Conservation (phyloP, 2,797 vertebrate species). For the Acanthornis magna region DNA sequence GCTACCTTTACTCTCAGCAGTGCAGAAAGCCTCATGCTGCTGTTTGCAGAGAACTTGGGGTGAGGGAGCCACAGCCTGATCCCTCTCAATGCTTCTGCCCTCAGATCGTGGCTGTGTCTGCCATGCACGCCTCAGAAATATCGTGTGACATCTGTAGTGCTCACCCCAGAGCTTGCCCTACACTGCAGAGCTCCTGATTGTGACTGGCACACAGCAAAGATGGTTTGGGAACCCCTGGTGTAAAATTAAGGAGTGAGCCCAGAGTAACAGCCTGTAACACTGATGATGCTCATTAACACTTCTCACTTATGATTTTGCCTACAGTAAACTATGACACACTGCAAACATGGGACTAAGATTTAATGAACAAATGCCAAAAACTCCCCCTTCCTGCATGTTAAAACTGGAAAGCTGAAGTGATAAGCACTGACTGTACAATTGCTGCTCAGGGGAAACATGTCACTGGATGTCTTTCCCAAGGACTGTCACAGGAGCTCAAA, state of each 20-base stretch:
- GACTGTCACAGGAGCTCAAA: background rate
- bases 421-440: background rate
- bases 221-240: background rate
- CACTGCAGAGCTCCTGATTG: background rate
- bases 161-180: background rate
- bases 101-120: background rate
- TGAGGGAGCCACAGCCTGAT: background rate
- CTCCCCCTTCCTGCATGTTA: background rate
- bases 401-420: background rate
- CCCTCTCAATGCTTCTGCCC: background rate
- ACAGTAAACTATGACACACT: background rate
- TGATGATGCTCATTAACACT: background rate
- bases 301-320: slow-evolving; percentile 18
- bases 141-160: background rate
- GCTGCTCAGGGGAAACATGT: background rate
- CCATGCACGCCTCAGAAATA: background rate
- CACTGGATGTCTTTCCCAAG: background rate
- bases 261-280: background rate
- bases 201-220: background rate
- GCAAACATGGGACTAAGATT: slow-evolving; percentile 3
- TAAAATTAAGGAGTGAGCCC: background rate
- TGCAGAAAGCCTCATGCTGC: background rate
- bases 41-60: background rate
- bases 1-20: background rate
- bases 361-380: background rate